Base-by-base conservation (phyloP, 2,888 invertebrate genomes). In the Nemotelus nigrinus region DNA sequence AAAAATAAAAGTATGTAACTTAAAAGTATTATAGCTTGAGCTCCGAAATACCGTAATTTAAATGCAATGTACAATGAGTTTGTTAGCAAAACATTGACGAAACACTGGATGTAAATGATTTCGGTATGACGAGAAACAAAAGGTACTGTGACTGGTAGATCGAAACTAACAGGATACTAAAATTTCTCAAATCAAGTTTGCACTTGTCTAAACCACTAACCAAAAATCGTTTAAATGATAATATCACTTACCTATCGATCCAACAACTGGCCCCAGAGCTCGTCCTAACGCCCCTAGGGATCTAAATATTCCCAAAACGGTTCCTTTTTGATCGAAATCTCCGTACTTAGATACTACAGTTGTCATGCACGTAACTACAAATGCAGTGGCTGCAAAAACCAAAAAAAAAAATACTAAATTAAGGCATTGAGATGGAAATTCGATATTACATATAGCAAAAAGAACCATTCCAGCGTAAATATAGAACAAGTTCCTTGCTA, bases 351-450 rank as follows among this genome's bases (percentile, higher is more conserved):
- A 96, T n/a, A 95, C 95, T 86, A 97, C 88, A 2, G 98, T 95
- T 83, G 96, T 98, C 88, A 99, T 91, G 84, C 96, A 97, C 8
- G 99, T 97, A 43, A 99, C 98, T 48, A 98, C 97, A 86, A 97
- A 92, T n/a, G 95, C 93, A 7, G 95, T 95, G 39, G 95, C 94
- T 94, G 82, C 50, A 87, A 86, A 78, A 77, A 82, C 83, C 48
- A 79, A 79, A 45, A n/a, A 8, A 4, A 4, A n/a, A 44, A n/a
- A 64, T 65, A 5, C 47, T 68, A 65, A 5, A 75, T 48, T 8
- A 44, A 25, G 6, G 6, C 25, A 75, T 53, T 64, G 2, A 78
- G 70, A 71, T 63, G 47, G 39, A 75, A 63, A 77, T 65, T 53
- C 41, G 75, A 25, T 25, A 25, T 92, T 89, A 97, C 97, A 96